Conservation (phyloP, 1,140 invertebrate species). For the Uloborus diversus region DNA sequence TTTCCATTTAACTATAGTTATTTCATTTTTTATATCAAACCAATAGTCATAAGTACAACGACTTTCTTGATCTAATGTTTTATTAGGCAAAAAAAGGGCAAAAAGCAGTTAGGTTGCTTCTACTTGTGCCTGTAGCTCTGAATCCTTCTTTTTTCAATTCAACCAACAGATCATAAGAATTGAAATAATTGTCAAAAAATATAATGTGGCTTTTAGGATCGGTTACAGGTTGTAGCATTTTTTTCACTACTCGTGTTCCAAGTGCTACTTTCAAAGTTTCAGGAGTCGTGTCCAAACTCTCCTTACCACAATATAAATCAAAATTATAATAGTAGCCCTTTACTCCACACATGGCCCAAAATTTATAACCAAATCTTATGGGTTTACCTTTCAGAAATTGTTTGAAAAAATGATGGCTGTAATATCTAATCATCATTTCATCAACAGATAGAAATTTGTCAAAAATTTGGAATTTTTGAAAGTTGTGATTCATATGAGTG, state of each 20-base stretch:
- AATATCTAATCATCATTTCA: too few species aligned
- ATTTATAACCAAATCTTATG: constrained; percentile 23
- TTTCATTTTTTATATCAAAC: neutral
- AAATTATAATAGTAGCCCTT: constrained; percentile 1
- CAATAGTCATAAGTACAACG: constrained; percentile 21
- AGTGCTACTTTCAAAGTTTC: constrained; percentile 11
- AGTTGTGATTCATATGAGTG: neutral
- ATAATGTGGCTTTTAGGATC: neutral
- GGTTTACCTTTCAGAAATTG: constrained; percentile 2
- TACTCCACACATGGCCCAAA: constrained; percentile 7
- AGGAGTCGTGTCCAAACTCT: neutral
- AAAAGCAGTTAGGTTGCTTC: neutral
- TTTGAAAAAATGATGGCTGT: constrained; percentile 10
- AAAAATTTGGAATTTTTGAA: neutral
- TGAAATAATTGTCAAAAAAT: constrained; percentile 10
- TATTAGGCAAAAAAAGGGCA: constrained; percentile 10
- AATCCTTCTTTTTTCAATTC: neutral
- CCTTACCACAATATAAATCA: constrained; percentile 5
- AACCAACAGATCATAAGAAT: constrained; percentile 5
- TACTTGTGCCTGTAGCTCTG: neutral
- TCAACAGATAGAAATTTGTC: too few species aligned
- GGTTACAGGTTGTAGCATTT: constrained; percentile 19
- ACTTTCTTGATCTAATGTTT: neutral
- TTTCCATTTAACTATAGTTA: constrained; percentile 5
- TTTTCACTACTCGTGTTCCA: constrained; percentile 18